These are phyloP conservation scores for Tenthredo notha DNA, from an alignment of 2,888 invertebrate genomes.

Conservation along the genomic window DNA sequence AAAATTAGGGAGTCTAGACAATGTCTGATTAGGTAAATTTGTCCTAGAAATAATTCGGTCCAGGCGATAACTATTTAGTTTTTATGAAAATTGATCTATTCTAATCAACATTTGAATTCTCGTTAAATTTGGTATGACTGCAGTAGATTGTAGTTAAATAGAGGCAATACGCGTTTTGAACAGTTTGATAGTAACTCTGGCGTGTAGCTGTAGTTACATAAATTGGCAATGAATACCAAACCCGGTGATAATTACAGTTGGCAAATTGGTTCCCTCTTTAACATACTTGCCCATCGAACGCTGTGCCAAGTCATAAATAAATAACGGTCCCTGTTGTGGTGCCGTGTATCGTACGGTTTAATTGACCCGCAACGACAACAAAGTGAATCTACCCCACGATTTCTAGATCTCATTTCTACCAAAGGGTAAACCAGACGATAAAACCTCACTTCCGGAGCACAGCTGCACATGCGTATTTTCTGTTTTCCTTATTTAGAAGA, in stretches of 20 bases:
- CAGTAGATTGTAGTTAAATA: background rate
- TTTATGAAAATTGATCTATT: no score
- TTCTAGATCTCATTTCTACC: background rate
- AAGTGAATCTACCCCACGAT: constrained; percentile 12
- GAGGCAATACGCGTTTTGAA: background rate
- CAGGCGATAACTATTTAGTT: background rate
- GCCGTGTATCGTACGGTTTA: constrained; percentile 33
- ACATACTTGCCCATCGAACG: background rate
- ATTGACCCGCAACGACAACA: constrained; percentile 35
- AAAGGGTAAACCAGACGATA: background rate
- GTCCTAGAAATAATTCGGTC: background rate
- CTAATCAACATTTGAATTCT: background rate
- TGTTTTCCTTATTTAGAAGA: background rate
- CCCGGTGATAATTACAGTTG: constrained; percentile 17
- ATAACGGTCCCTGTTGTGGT: constrained; percentile 31
- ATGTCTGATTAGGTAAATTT: background rate
- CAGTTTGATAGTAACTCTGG: background rate
- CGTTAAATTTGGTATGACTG: background rate
- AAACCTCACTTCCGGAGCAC: background rate
- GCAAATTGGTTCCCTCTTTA: constrained; percentile 34
- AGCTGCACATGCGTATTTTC: background rate
- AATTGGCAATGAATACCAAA: constrained; percentile 41
- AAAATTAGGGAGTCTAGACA: background rate
- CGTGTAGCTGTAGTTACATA: constrained; percentile 31
- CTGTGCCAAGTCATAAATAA: constrained; percentile 40